Percentiles rank a stretch among this genome's conserved stretches.
Conservation (phyloP, 2,797 vertebrate species). For the Esox masquinongy region DNA sequence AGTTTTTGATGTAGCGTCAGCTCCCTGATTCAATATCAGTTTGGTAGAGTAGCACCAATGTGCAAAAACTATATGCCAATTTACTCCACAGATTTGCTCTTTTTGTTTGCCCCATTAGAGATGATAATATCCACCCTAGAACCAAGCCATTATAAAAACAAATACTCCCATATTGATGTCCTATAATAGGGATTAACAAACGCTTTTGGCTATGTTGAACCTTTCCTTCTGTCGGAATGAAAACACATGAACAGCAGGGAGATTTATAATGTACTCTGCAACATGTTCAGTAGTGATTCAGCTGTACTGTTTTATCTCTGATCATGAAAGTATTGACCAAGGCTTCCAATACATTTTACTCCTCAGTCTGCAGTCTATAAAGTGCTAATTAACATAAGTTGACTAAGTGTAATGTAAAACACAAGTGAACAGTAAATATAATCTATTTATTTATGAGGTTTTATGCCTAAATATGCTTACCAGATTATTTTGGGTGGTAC, state of each 20-base stretch:
- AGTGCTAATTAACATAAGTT: neutral
- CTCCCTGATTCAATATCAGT: conserved; percentile 37
- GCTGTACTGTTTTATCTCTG: neutral
- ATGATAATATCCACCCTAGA: conserved; percentile 27
- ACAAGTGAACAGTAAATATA: neutral
- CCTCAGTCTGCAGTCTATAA: neutral
- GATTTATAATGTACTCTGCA: neutral
- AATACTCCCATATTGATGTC: conserved; percentile 32
- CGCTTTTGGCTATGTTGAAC: conserved; percentile 3
- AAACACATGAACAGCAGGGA: conserved; percentile 1
- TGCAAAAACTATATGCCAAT: conserved; percentile 36
- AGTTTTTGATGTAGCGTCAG: conserved; percentile 25
- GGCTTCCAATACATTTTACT: neutral
- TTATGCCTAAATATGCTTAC: neutral
- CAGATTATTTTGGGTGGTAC: neutral
- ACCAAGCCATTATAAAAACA: conserved; percentile 31
- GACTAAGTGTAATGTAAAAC: neutral
- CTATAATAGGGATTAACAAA: conserved; percentile 43
- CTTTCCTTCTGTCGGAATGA: conserved; percentile 12
- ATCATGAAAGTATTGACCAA: neutral
- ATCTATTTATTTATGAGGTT: no score
- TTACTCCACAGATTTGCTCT: conserved; percentile 12
- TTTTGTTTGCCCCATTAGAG: conserved; percentile 34
- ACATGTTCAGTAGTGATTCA: neutral
- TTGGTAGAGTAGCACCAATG: conserved; percentile 20